A percentile compares a stretch with the other conserved stretches of the same genome.
phyloP scores from a whole-genome alignment of 2,113 vertebrate species.

The Murina feae region DNA sequence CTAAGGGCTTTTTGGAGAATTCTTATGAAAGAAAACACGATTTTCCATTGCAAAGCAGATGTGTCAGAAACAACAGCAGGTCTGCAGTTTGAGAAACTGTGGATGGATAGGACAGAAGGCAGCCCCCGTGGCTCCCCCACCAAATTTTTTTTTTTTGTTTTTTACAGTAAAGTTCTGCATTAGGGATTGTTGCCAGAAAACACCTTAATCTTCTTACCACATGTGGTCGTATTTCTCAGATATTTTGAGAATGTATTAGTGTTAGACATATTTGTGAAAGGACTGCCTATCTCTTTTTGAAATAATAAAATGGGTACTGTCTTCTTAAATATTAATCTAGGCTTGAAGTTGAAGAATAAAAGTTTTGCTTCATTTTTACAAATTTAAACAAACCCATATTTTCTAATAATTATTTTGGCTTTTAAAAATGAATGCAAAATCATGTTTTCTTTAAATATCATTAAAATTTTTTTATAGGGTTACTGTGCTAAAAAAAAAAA shows the following conservation, averaged over 20 bases:
- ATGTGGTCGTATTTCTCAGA: constrained; percentile 48
- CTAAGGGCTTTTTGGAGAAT: constrained; percentile 69
- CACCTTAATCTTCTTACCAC: constrained; percentile 20
- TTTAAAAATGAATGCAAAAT: constrained; percentile 40
- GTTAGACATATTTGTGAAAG: constrained; percentile 33
- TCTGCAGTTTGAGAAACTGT: constrained; percentile 55
- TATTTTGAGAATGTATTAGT: constrained; percentile 35
- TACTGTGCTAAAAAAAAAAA: not conserved
- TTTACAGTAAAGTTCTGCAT: constrained; percentile 8
- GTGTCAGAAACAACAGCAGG: constrained; percentile 66
- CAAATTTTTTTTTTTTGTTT: constrained; percentile 55
- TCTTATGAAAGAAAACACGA: constrained; percentile 70
- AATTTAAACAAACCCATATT: constrained; percentile 33
- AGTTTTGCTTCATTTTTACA: constrained; percentile 20
- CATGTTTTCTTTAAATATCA: constrained; percentile 39
- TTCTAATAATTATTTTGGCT: constrained; percentile 45
- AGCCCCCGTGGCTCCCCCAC: constrained; percentile 19
- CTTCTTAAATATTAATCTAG: constrained; percentile 47
- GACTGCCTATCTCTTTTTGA: not conserved
- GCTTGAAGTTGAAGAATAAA: constrained; percentile 7
- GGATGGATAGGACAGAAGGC: constrained; percentile 66
- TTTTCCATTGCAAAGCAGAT: constrained; percentile 72
- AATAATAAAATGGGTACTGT: not conserved
- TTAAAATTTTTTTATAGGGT: constrained; percentile 3
- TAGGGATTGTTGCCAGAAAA: not conserved